Evolutionary conservation across 2,113 vertebrate genomes (phyloP).

Genomic region (Sapajus apella): DNA sequence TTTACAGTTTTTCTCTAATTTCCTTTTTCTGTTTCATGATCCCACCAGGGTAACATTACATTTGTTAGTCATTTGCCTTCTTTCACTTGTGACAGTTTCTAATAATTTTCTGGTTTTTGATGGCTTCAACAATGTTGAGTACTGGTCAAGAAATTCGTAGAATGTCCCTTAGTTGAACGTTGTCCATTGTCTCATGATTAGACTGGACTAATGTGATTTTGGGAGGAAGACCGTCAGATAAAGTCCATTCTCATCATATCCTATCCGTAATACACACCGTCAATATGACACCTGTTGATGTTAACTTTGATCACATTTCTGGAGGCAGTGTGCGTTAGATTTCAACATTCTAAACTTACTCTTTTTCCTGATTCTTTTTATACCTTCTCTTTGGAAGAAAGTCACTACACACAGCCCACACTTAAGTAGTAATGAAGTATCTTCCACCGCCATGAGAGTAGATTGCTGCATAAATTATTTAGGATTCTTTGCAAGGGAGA

Average conservation of each 20-base stretch:
- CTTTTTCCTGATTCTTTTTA: background rate
- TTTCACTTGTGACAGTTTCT: background rate
- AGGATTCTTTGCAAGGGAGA: background rate
- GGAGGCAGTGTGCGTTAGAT: background rate
- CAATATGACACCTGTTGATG: too few relatives aligned
- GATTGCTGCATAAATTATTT: background rate
- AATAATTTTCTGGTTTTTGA: background rate
- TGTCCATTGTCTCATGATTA: background rate
- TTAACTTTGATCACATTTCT: background rate
- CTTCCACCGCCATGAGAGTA: fast-evolving
- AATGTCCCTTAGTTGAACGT: background rate
- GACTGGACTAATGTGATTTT: background rate
- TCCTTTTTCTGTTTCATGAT: background rate
- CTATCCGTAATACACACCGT: too few relatives aligned
- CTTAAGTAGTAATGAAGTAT: background rate
- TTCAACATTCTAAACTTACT: background rate
- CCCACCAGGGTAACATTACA: background rate
- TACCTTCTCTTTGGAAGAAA: background rate
- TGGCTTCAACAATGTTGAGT: background rate
- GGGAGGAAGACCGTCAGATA: background rate
- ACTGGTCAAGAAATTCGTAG: background rate
- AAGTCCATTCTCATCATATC: background rate
- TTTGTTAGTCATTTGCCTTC: background rate
- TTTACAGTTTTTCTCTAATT: background rate
- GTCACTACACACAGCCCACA: background rate